Conservation (phyloP, 2,113 vertebrate species). For the Lophotis ruficrista region DNA sequence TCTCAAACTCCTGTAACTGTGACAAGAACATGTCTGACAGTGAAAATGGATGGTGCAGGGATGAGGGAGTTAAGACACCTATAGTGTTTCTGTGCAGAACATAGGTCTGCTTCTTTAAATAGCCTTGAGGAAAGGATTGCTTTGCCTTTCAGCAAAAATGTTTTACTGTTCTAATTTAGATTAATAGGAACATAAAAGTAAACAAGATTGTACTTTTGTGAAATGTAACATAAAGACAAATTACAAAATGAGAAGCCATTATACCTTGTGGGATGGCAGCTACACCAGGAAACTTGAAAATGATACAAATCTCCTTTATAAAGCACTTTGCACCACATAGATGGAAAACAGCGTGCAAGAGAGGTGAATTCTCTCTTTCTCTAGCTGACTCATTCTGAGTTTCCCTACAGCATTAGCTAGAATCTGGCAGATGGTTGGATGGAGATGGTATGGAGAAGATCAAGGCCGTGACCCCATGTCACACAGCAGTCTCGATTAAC, state of each 20-base stretch:
- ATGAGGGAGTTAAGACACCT: background rate
- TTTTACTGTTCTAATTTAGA: background rate
- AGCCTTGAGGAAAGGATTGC: background rate
- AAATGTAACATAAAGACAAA: background rate
- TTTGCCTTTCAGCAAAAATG: background rate
- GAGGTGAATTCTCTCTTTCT: background rate
- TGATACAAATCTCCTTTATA: background rate
- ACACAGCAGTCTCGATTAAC: conserved; percentile 7
- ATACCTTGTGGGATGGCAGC: background rate
- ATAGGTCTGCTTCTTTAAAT: background rate
- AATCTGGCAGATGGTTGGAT: background rate
- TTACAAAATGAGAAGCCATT: background rate
- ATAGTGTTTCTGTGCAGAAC: background rate
- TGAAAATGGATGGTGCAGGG: background rate
- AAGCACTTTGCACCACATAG: background rate
- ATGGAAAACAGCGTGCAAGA: background rate
- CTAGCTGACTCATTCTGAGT: background rate
- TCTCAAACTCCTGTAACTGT: background rate
- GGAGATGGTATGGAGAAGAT: background rate
- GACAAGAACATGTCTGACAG: background rate
- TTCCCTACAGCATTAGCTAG: background rate
- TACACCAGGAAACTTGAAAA: background rate
- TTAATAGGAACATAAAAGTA: background rate
- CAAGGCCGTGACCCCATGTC: background rate
- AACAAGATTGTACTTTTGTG: background rate